Base-by-base conservation (phyloP, 2,888 invertebrate genomes). In the Patella depressa region DNA sequence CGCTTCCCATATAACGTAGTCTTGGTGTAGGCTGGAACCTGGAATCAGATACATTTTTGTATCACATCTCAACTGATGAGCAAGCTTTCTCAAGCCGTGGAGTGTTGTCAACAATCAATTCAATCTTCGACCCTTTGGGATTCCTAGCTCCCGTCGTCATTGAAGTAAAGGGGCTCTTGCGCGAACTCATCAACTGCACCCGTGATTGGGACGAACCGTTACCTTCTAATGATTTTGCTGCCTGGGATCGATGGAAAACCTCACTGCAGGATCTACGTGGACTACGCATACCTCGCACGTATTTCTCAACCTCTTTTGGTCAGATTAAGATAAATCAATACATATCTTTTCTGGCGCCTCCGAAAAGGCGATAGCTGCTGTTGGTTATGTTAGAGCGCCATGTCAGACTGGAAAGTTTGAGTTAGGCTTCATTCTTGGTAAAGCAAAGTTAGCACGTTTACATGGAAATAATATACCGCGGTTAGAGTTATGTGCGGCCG, bases 311-410 rank as follows among this genome's bases (percentile, higher is more conserved):
- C 9, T 69, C 54, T 4, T 34, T 72, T 45, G 53, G 45, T 4
- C 2, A 45, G 2, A 53, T 53, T 14, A 17, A 12, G 17, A 34
- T 7, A 53, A 17, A 19, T 74, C 77, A 57, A 11, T 79, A 11
- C 81, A 79, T 55, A 24, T 79, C 11, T 82, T 79, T 74, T 73
- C 74, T 12, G 81, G 81, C 72, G 82, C 82, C 9, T 79, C 79
- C 9, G 80, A 78, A 72, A 76, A 76, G n/a, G 80, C 77, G 3
- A 80, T 80, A 24, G 74, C 79, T 15, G 76, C 77, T 7, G 78
- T 75, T 1, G 74, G 69, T 7, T 81, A 79, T 29, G 17, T 78
- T 11, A n/a, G 65, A n/a, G 24, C 65, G 11, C 9, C 11, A 65
- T n/a, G 24, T 65, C 9, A 19, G 9, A n/a, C n/a, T 19, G 65